phyloP scores from a whole-genome alignment of 2,797 vertebrate genomes.

The Sebastes flavidus region DNA sequence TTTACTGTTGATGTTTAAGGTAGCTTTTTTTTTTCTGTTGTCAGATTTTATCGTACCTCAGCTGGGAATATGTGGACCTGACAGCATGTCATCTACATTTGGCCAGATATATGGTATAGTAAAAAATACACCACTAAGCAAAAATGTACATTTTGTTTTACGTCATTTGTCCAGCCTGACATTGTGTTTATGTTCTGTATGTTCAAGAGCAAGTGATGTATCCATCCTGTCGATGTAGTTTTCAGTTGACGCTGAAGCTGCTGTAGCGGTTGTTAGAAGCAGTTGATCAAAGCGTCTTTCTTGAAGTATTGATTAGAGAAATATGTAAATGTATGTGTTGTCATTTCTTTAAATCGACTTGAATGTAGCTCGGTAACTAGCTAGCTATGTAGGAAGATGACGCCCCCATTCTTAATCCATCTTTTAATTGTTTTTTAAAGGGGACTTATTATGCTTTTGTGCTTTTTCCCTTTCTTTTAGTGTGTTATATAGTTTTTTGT shows the following conservation, averaged over 20 bases:
- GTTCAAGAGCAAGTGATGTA: neutral
- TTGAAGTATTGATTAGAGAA: neutral
- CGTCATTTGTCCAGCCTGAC: neutral
- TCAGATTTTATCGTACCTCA: neutral
- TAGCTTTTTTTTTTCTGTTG: neutral
- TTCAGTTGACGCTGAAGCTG: neutral
- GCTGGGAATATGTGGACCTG: constrained; percentile 1
- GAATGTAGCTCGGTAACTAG: neutral
- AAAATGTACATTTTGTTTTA: neutral
- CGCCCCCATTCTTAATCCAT: neutral
- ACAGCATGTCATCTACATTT: constrained; percentile 19
- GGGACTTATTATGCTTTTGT: too few relatives aligned
- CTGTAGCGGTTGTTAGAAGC: neutral
- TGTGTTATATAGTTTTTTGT: too few relatives aligned
- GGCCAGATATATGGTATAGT: neutral
- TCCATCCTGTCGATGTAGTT: neutral
- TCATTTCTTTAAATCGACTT: neutral
- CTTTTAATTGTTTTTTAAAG: neutral
- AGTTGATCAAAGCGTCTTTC: neutral
- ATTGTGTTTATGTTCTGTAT: neutral
- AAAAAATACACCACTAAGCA: neutral
- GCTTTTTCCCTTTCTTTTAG: too few relatives aligned
- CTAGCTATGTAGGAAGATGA: neutral
- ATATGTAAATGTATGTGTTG: too few relatives aligned
- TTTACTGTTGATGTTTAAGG: neutral